phyloP scores from a whole-genome alignment of 2,888 invertebrate species.

The Troides helena region DNA sequence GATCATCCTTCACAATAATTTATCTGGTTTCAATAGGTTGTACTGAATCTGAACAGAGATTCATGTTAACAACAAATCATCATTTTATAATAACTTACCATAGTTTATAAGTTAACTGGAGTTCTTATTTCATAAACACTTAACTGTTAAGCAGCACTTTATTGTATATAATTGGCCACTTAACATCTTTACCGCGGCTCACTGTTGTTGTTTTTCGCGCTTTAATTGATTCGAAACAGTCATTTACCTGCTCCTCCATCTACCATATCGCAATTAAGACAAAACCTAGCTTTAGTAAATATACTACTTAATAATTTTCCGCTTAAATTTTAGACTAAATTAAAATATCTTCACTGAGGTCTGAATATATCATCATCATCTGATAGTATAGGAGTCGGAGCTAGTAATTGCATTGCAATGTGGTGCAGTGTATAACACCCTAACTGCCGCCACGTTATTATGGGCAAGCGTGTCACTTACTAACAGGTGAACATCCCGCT shows the following conservation, averaged over 20 bases:
- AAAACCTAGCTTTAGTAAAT: neutral
- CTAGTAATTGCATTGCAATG: too few relatives aligned
- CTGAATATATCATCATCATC: too few relatives aligned
- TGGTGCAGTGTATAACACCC: too few relatives aligned
- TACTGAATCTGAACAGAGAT: neutral
- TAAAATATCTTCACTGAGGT: too few relatives aligned
- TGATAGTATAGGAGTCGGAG: too few relatives aligned
- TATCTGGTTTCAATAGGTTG: neutral
- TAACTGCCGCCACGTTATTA: too few relatives aligned
- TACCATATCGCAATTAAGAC: neutral
- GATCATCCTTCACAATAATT: neutral
- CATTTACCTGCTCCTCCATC: neutral
- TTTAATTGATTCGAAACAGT: constrained; percentile 11
- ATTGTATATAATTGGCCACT: constrained; percentile 24
- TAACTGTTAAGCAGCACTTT: constrained; percentile 12
- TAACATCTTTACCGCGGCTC: constrained; percentile 13
- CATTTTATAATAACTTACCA: constrained; percentile 1
- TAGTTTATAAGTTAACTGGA: constrained; percentile 8
- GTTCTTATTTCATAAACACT: constrained; percentile 13
- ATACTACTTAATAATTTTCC: too few relatives aligned
- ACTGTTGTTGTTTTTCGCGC: constrained; percentile 3
- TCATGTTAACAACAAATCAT: neutral
- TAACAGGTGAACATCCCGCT: too few relatives aligned
- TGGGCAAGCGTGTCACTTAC: too few relatives aligned
- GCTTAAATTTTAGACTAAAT: too few relatives aligned